These are phyloP conservation scores for Palythoa caribaeorum DNA, from an alignment of 92 coral and sea anemone genomes.

Conservation along the genomic window DNA sequence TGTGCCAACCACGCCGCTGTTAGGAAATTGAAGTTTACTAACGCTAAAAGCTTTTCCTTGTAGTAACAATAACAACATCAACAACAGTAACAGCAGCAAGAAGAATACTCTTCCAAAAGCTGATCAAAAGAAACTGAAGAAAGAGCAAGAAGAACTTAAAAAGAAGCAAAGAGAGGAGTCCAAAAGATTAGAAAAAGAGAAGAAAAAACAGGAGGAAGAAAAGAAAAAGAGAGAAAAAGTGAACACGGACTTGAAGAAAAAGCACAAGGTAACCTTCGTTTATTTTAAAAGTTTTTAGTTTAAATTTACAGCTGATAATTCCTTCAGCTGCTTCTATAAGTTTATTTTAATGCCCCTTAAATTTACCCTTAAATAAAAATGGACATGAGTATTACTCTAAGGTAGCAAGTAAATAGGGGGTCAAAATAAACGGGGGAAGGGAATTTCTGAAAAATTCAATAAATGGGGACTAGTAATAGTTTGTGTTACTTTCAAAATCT, in stretches of 20 bases:
- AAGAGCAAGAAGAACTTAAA: slow-evolving; percentile 65
- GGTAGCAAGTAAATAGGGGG: no score
- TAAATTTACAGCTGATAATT: no score
- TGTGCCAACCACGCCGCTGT: no score
- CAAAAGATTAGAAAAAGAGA: slow-evolving; percentile 67
- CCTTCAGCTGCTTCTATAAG: no score
- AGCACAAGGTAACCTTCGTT: slow-evolving; percentile 20
- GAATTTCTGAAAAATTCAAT: no score
- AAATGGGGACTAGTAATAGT: no score
- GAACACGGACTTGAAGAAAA: slow-evolving; percentile 32
- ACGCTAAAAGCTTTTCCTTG: neutral
- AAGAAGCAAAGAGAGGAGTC: slow-evolving; percentile 71
- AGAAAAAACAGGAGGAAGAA: slow-evolving; percentile 74
- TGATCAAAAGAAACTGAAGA: slow-evolving; percentile 58
- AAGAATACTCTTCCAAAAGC: slow-evolving; percentile 37
- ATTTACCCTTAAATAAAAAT: no score
- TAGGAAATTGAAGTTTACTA: neutral
- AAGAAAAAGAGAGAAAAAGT: slow-evolving; percentile 65
- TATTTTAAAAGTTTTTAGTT: no score
- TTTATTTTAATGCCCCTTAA: no score
- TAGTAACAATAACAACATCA: neutral
- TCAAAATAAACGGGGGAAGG: no score
- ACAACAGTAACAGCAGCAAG: neutral
- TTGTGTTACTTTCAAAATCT: no score
- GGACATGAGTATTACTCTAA: no score